Evolutionary conservation across 1,140 invertebrate genomes (phyloP).

Genomic region (Eulimnadia texana): DNA sequence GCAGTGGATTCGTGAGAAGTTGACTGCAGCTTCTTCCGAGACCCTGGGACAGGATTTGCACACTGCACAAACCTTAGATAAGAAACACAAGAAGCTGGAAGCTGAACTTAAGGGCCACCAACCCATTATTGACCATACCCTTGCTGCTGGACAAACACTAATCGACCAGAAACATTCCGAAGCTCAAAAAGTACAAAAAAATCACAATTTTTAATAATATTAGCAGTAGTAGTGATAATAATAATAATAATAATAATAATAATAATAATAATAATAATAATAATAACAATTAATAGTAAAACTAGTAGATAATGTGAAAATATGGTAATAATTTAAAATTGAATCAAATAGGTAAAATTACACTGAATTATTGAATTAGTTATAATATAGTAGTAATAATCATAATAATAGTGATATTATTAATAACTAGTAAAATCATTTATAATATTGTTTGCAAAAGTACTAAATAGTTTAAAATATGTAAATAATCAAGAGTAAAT

Average conservation of each 20-base stretch:
- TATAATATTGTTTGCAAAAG: no score
- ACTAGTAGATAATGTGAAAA: no score
- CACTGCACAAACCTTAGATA: conserved; percentile 77
- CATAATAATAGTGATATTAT: no score
- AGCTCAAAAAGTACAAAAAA: conserved; percentile 42
- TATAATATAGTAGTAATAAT: background rate
- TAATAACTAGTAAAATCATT: no score
- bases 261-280: no score
- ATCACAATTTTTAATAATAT: conserved; percentile 19
- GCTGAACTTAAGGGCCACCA: conserved; percentile 69
- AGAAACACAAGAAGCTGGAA: conserved; percentile 85
- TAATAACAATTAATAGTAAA: no score
- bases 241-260: background rate
- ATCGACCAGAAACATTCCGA: conserved; percentile 60
- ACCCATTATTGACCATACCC: conserved; percentile 61
- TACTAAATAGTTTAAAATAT: no score
- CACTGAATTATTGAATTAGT: no score
- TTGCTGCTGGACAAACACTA: conserved; percentile 53
- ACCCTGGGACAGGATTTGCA: conserved; percentile 65
- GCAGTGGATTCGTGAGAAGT: conserved; percentile 88
- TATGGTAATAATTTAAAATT: no score
- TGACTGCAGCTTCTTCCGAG: conserved; percentile 60
- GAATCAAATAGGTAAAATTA: no score
- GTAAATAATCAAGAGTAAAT: no score
- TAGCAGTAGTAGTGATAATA: no score